Evolutionary conservation across 2,113 vertebrate genomes (phyloP).

Genomic region (cat (Felis catus)): DNA sequence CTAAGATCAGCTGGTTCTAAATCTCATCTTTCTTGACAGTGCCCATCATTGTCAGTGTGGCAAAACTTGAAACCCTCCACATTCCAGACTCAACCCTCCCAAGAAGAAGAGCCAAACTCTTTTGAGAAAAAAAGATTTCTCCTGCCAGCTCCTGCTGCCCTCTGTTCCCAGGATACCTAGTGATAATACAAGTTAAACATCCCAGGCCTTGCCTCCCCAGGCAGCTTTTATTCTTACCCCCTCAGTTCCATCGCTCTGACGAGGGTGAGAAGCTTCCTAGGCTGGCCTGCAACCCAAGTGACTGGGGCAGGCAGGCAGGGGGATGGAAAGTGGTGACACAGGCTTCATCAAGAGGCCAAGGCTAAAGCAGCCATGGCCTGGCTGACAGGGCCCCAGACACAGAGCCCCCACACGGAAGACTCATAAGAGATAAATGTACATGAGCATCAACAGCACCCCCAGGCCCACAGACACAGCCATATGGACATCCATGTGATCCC

Average conservation of each 20-base stretch:
- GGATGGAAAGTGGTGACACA: not conserved
- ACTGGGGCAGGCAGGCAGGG: not conserved
- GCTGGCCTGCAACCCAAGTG: not conserved
- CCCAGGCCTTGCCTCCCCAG: not conserved
- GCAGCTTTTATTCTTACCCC: not conserved
- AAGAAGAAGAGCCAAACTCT: not conserved
- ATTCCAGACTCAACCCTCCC: not conserved
- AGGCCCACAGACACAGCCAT: not conserved
- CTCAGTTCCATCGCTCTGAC: not conserved
- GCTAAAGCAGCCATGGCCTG: conserved; percentile 30
- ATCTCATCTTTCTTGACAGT: not conserved
- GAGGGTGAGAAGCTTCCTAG: not conserved
- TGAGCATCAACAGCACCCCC: not conserved
- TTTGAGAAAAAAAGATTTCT: conserved; percentile 40
- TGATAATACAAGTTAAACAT: not conserved
- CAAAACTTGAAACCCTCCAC: not conserved
- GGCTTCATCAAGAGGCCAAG: not conserved
- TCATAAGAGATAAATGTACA: not conserved
- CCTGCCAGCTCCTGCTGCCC: not conserved
- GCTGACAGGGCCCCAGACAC: not conserved
- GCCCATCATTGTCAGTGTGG: not conserved
- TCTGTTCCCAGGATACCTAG: not conserved
- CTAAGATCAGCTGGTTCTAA: not conserved
- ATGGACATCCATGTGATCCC: not conserved
- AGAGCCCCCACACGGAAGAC: not conserved